These are phyloP conservation scores for Nothoprocta perdicaria DNA, from an alignment of 2,113 vertebrate species.

Conservation along the genomic window DNA sequence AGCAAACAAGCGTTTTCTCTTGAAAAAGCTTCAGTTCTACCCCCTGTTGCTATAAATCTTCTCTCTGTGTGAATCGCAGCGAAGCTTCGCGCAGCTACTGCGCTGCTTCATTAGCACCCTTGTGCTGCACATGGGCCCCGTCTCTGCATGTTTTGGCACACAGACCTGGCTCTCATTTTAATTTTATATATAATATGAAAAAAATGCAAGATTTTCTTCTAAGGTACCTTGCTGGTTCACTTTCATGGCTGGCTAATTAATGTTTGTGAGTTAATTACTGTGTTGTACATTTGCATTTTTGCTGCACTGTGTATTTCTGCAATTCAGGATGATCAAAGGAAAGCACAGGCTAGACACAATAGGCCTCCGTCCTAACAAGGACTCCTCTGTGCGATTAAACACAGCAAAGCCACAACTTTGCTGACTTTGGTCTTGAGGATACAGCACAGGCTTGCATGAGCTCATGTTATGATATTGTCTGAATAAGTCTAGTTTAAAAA, in stretches of 20 bases:
- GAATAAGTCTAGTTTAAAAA: background rate
- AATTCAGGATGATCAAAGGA: background rate
- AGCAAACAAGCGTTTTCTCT: conserved; percentile 17
- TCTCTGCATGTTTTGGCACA: conserved; percentile 39
- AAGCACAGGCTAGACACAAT: background rate
- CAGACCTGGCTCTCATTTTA: background rate
- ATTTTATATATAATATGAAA: background rate
- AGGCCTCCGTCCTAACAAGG: background rate
- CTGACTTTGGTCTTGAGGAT: background rate
- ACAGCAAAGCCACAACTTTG: background rate
- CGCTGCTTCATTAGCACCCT: conserved; percentile 9
- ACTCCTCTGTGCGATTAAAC: background rate
- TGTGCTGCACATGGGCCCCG: conserved; percentile 10
- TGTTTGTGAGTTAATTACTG: background rate
- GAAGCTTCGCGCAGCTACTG: conserved; percentile 14
- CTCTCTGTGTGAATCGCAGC: background rate
- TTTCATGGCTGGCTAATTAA: background rate
- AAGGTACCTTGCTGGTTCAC: background rate
- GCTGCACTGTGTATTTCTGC: background rate
- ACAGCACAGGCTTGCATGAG: background rate
- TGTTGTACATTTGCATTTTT: conserved; percentile 4
- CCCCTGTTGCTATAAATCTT: conserved; percentile 43
- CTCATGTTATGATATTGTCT: background rate
- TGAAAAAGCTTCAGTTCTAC: conserved; percentile 16
- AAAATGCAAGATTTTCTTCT: background rate